These are phyloP conservation scores for Stramonita haemastoma DNA, from an alignment of 2,888 invertebrate species.

Conservation along the genomic window DNA sequence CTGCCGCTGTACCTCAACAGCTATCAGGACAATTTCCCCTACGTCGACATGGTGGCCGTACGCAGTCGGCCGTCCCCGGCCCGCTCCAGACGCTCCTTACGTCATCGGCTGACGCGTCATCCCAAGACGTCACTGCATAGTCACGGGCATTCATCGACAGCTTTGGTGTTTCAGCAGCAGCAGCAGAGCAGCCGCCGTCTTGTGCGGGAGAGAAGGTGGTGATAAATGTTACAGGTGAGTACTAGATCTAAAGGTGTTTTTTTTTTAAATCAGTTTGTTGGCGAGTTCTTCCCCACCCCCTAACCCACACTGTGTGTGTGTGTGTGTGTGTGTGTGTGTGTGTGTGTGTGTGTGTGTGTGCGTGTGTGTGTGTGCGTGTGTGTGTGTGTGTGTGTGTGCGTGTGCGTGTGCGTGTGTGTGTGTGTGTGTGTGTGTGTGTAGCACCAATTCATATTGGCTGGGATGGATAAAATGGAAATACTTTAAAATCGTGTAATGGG, in stretches of 20 bases:
- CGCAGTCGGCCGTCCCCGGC: background rate
- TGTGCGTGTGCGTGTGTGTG: no score
- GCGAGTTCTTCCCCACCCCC: no score
- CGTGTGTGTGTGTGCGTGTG: no score
- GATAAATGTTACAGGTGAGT: background rate
- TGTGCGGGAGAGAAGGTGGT: constrained; percentile 9
- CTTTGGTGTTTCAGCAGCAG: background rate
- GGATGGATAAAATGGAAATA: no score
- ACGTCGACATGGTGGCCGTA: constrained; percentile 13
- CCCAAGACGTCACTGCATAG: background rate
- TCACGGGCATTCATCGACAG: background rate
- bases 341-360: no score
- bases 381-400: no score
- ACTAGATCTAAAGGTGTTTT: background rate
- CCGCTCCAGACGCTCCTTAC: constrained; percentile 1
- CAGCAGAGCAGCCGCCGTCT: background rate
- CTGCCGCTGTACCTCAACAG: constrained; percentile 3
- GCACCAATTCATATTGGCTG: no score
- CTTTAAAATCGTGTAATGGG: no score
- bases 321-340: no score
- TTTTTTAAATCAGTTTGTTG: background rate
- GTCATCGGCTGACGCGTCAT: background rate
- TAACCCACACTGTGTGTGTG: no score
- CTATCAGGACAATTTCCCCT: constrained; percentile 26
- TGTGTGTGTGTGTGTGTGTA: no score